phyloP scores from a whole-genome alignment of 2,888 invertebrate species.

The Atethmia centrago region DNA sequence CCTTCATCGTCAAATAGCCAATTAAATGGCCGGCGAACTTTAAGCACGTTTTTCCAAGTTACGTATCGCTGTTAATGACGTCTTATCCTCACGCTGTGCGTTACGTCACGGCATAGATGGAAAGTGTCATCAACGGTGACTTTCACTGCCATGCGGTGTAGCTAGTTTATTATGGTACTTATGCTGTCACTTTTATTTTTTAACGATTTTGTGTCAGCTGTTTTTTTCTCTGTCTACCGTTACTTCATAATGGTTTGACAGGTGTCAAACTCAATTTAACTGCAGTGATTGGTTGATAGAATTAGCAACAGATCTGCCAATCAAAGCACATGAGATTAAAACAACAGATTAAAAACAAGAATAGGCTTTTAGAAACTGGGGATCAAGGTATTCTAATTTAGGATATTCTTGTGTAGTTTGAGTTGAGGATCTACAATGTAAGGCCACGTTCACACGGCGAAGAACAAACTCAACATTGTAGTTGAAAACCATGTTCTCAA shows the following conservation, averaged over 20 bases:
- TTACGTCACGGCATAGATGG: conserved; percentile 73
- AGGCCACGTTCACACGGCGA: background rate
- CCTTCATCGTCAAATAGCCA: conserved; percentile 3
- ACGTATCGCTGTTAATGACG: conserved; percentile 56
- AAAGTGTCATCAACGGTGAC: conserved; percentile 74
- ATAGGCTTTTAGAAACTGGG: background rate
- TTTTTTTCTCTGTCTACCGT: background rate
- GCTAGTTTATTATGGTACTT: conserved; percentile 62
- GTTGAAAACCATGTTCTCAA: no score
- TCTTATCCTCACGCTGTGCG: conserved; percentile 66
- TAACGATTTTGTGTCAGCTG: background rate
- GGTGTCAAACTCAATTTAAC: background rate
- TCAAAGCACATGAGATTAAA: background rate
- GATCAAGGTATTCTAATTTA: background rate
- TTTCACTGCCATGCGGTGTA: conserved; percentile 67
- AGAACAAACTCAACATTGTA: no score
- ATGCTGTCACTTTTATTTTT: conserved; percentile 41
- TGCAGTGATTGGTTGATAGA: background rate
- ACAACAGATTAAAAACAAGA: background rate
- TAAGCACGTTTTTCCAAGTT: conserved; percentile 60
- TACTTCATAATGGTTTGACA: background rate
- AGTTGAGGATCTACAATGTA: background rate
- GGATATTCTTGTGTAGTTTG: background rate
- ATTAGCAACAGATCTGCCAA: background rate
- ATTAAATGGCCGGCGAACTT: conserved; percentile 2